Evolutionary conservation across 2,113 vertebrate species (phyloP).

Genomic region (Brachyhypopomus occidentalis): DNA sequence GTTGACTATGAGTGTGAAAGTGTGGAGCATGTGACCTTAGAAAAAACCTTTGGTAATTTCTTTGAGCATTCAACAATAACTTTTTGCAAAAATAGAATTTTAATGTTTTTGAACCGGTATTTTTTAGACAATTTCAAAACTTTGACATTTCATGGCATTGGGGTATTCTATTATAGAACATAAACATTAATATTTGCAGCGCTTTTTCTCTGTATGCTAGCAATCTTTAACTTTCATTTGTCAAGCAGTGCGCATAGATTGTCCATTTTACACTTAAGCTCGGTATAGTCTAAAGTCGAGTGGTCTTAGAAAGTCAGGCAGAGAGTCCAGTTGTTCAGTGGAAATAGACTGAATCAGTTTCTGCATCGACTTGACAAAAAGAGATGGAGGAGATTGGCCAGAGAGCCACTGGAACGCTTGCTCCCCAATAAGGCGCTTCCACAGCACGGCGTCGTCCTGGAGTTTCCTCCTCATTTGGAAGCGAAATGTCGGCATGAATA

Average conservation of each 20-base stretch:
- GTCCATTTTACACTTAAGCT: not conserved
- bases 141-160: not conserved
- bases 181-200: conserved; percentile 44
- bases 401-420: conserved; percentile 81
- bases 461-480: conserved; percentile 71
- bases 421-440: conserved; percentile 82
- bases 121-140: not conserved
- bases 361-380: conserved; percentile 85
- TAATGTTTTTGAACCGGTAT: conserved; percentile 14
- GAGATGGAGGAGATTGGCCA: conserved; percentile 78
- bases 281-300: conserved; percentile 76
- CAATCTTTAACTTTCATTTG: not conserved
- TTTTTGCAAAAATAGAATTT: conserved; percentile 34
- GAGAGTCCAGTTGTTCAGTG: conserved; percentile 74
- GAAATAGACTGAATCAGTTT: conserved; percentile 82
- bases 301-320: conserved; percentile 86
- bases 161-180: conserved; percentile 9
- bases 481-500: conserved; percentile 77
- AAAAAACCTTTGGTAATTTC: not conserved
- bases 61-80: not conserved
- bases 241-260: no score
- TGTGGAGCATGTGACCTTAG: not conserved
- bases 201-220: no score
- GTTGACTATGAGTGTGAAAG: not conserved
- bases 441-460: conserved; percentile 72